Evolutionary conservation across 2,113 vertebrate species (phyloP).

Genomic region (Saccopteryx leptura): DNA sequence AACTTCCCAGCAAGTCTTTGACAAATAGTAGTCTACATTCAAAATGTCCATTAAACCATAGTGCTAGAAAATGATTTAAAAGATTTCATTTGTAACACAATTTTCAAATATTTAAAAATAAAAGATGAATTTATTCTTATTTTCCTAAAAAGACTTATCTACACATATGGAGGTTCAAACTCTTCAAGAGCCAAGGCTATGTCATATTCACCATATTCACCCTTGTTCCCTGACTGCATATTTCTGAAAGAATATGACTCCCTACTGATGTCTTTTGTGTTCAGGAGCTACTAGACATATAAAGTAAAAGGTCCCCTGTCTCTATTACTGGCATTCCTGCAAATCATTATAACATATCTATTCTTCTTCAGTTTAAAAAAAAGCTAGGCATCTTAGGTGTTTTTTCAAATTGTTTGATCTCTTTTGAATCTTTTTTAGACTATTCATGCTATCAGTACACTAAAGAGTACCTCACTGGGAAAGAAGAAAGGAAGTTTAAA

Average conservation of each 20-base stretch:
- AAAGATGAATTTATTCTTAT: background rate
- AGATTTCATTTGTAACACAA: background rate
- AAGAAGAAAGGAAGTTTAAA: background rate
- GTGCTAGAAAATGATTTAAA: background rate
- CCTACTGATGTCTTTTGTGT: background rate
- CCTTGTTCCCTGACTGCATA: background rate
- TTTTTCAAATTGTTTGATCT: background rate
- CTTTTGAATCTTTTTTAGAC: background rate
- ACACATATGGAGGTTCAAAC: background rate
- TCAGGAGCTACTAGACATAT: background rate
- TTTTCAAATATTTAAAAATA: background rate
- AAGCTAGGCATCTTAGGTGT: background rate
- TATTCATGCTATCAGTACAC: background rate
- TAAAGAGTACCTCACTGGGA: background rate
- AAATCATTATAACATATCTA: background rate
- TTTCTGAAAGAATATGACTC: background rate
- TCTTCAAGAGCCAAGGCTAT: background rate
- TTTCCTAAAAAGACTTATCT: background rate
- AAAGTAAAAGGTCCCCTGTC: background rate
- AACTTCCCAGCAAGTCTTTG: background rate
- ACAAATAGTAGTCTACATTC: background rate
- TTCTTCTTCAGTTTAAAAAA: constrained; percentile 4
- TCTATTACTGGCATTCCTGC: background rate
- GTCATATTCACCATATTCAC: background rate
- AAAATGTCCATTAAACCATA: background rate